A percentile compares a stretch with the other conserved stretches of the same genome.
phyloP scores from a whole-genome alignment of 1,140 invertebrate species.

The Nixonia krombeini region DNA sequence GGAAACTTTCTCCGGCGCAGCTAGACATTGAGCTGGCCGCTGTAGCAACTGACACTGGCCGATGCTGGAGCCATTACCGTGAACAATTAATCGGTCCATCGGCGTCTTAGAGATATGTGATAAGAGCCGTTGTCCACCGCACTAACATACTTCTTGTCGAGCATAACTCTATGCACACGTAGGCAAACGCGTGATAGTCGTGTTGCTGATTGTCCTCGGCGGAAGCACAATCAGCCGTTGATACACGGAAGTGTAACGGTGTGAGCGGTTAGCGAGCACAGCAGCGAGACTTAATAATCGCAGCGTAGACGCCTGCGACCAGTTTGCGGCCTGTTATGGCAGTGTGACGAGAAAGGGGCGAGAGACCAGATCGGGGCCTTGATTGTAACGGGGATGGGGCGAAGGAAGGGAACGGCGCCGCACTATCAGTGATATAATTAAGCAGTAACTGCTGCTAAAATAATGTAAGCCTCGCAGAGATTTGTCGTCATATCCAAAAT shows the following conservation, averaged over 20 bases:
- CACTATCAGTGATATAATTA: slow-evolving; percentile 57
- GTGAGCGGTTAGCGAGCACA: not conserved
- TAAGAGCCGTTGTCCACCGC: too few relatives aligned
- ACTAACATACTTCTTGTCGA: too few relatives aligned
- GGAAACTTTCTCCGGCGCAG: too few relatives aligned
- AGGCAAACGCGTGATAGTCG: not conserved
- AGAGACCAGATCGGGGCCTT: too few relatives aligned
- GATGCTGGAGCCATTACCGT: slow-evolving; percentile 37
- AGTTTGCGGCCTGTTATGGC: slow-evolving; percentile 27
- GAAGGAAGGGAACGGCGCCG: slow-evolving; percentile 1
- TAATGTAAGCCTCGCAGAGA: slow-evolving; percentile 39
- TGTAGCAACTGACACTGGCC: too few relatives aligned
- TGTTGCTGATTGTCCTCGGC: too few relatives aligned
- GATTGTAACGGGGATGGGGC: not conserved
- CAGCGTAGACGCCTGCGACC: slow-evolving; percentile 12
- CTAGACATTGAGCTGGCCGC: too few relatives aligned
- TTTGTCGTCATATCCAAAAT: slow-evolving; percentile 55
- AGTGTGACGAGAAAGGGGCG: slow-evolving; percentile 24
- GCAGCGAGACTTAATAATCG: slow-evolving; percentile 13
- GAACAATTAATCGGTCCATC: slow-evolving; percentile 31
- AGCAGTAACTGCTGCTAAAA: slow-evolving; percentile 42
- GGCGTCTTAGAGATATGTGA: slow-evolving; percentile 13
- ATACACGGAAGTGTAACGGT: too few relatives aligned
- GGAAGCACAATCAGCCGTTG: too few relatives aligned
- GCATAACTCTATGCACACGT: slow-evolving; percentile 10